Conservation (phyloP, 2,797 vertebrate species). For the Passerculus sandwichensis region DNA sequence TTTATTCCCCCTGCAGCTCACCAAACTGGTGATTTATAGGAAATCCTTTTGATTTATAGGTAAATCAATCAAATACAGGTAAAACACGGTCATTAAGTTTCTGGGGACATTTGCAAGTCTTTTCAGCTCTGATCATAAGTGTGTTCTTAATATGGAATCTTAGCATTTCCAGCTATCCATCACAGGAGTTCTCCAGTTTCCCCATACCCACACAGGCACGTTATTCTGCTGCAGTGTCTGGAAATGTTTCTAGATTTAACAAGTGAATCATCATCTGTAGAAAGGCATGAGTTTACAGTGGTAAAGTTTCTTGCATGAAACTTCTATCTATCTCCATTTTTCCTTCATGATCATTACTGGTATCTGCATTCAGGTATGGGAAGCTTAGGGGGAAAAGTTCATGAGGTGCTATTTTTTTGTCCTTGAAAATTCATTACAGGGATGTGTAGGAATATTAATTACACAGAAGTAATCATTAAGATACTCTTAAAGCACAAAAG, state of each 20-base stretch:
- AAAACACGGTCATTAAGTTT: neutral
- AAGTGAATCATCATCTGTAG: constrained; percentile 17
- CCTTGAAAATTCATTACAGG: neutral
- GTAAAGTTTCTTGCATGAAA: neutral
- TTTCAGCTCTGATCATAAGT: neutral
- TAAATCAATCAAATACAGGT: neutral
- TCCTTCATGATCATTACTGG: neutral
- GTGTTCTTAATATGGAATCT: neutral
- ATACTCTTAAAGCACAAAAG: neutral
- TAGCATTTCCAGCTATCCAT: constrained; percentile 11
- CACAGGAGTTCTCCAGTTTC: neutral
- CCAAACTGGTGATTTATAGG: neutral
- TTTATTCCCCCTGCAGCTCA: neutral
- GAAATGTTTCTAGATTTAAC: neutral
- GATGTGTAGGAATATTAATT: neutral
- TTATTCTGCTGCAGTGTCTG: neutral
- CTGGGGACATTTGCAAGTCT: neutral
- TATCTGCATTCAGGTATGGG: neutral
- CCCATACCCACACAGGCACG: neutral
- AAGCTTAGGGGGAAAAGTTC: neutral
- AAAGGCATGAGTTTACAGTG: neutral
- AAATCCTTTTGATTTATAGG: neutral
- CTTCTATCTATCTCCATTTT: fast-evolving
- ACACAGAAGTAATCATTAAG: neutral
- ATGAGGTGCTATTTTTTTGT: neutral